phyloP scores from a whole-genome alignment of 64 coral and sea anemone species.

The Platygyra sinensis region DNA sequence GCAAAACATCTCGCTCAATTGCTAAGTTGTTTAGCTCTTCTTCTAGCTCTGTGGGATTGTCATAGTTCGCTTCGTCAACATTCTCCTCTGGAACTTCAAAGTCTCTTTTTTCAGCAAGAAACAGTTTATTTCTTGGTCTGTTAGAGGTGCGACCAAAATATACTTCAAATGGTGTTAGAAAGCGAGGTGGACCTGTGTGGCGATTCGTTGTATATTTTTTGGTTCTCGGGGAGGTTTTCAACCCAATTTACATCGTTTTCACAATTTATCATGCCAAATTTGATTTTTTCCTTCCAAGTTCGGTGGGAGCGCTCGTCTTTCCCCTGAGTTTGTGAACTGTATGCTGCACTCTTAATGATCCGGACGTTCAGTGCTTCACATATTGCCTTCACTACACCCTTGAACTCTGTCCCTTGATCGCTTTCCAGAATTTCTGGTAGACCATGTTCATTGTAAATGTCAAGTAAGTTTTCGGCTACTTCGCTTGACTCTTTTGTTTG shows the following conservation, averaged over 20 bases:
- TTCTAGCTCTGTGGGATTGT: too few species aligned
- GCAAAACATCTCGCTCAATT: background rate
- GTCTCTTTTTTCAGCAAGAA: conserved; percentile 3
- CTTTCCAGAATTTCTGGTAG: conserved; percentile 36
- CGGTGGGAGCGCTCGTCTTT: conserved; percentile 12
- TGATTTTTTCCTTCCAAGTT: background rate
- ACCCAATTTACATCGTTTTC: background rate
- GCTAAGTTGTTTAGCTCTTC: background rate
- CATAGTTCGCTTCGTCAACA: too few species aligned
- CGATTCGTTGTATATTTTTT: background rate
- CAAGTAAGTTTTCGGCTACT: conserved; percentile 25
- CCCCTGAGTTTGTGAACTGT: conserved; percentile 32
- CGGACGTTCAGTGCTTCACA: background rate
- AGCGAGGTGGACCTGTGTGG: background rate
- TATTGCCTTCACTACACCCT: conserved; percentile 17
- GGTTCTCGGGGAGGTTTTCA: background rate
- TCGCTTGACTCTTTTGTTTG: conserved; percentile 21
- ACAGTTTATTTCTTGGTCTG: background rate
- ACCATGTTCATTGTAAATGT: conserved; percentile 56
- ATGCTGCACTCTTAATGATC: background rate
- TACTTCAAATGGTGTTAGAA: background rate
- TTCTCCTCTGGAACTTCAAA: background rate
- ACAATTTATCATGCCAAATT: background rate
- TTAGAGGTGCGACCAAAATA: background rate
- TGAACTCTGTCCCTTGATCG: conserved; percentile 43